Conservation (phyloP, 1,140 invertebrate species). For the Branchinecta lindahli region DNA sequence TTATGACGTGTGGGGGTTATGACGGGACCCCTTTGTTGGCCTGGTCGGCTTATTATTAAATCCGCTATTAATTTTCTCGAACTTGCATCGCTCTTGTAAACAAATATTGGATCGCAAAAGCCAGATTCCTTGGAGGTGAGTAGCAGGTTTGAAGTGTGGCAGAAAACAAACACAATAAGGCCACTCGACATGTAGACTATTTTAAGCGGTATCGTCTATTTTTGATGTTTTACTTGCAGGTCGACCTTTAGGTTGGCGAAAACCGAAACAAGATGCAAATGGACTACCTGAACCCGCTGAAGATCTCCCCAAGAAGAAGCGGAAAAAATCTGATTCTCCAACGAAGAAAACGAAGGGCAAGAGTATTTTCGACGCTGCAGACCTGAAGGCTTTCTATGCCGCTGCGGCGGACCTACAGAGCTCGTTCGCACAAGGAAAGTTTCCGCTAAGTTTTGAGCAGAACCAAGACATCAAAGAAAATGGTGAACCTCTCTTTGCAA, state of each 20-base stretch:
- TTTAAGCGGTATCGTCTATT: background rate
- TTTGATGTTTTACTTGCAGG: background rate
- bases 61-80: too few species aligned
- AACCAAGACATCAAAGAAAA: constrained; percentile 8
- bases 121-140: too few species aligned
- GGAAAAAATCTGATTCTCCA: background rate
- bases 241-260: background rate
- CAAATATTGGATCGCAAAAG: too few species aligned
- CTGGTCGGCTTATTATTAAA: too few species aligned
- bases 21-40: too few species aligned
- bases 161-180: too few species aligned
- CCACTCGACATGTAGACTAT: too few species aligned
- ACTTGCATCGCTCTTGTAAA: too few species aligned
- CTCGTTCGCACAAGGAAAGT: constrained; percentile 1
- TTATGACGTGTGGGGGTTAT: too few species aligned
- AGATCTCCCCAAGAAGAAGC: background rate
- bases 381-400: background rate
- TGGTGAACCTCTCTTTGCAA: background rate
- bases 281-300: background rate
- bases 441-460: background rate
- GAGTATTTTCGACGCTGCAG: background rate
- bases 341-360: background rate
- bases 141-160: too few species aligned
- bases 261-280: background rate
- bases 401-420: background rate